Evolutionary conservation across 2,113 vertebrate genomes (phyloP).

Genomic region (Alouatta palliata): DNA sequence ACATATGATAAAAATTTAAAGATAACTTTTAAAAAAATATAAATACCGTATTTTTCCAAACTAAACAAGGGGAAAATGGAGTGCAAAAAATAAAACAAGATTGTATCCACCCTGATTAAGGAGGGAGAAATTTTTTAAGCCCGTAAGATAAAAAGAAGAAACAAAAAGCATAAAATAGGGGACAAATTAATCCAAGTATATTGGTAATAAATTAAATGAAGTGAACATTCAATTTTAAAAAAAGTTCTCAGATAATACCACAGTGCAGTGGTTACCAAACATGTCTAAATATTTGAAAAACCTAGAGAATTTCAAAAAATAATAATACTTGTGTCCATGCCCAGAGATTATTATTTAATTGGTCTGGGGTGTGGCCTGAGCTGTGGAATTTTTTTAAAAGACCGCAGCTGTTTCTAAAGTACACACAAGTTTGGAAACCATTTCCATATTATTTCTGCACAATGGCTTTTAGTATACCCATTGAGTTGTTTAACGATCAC

Average conservation of each 20-base stretch:
- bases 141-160: not conserved
- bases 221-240: not conserved
- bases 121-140: not conserved
- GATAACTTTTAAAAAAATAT: not conserved
- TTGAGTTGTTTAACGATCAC: not conserved
- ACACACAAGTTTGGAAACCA: not conserved
- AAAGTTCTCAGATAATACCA: conserved; percentile 1
- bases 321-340: not conserved
- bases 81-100: not conserved
- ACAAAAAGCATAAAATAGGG: not conserved
- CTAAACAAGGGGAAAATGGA: not conserved
- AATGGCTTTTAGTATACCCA: not conserved
- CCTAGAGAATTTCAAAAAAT: not conserved
- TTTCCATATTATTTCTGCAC: not conserved
- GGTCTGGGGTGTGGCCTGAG: not conserved
- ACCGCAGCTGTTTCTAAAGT: not conserved
- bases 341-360: conserved; percentile 23
- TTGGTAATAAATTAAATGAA: not conserved
- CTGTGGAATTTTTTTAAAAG: conserved; percentile 8
- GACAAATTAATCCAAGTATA: not conserved
- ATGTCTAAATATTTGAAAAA: not conserved
- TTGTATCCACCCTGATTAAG: not conserved
- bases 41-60: not conserved
- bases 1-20: conserved; percentile 16
- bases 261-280: not conserved